Base-by-base conservation (phyloP, 1,140 invertebrate species). In the Globodera ellingtonae region DNA sequence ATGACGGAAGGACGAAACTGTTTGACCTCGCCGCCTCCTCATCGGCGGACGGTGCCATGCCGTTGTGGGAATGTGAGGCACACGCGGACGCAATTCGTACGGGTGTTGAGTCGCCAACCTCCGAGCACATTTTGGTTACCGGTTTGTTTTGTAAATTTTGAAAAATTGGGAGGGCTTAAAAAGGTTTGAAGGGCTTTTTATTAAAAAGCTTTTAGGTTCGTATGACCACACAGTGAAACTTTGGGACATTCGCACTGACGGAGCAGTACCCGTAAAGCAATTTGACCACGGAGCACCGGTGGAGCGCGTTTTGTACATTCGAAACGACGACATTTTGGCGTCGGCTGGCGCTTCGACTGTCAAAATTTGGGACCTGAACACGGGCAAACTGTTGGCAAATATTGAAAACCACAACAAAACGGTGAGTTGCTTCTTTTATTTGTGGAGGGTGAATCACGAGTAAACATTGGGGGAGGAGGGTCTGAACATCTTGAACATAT, bases 161-260 rank as follows among this genome's bases (percentile, higher is more conserved):
- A 6, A 71, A 78, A 8, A 24, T 73, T 73, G 6, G 7, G 62
- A 7, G 4, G n/a, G 6, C 15, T 21, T 78, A 6, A 71, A 71
- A 21, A 76, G 35, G 15, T 47, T 44, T 24, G 77, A 5, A 18
- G 65, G 24, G 24, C 24, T 3, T 66, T 84, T 35, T 4, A 47
- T 6, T 13, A 76, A 66, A 21, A 8, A 48, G 46, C 48, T 88
- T 86, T 79, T 84, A 89, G 97, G 96, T 65, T 93, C 94, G n/a
- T 98, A 98, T 90, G 97, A 98, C 90, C 93, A 95, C 89, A 93
- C 92, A 76, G 93, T 97, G 0, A 94, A 94, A 88, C 91, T 98
- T 90, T 98, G 94, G 91, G 97, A 99, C 90, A 92, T 92, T 10
- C 91, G 96, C 86, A 84, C 67, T 44, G 24, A 35, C 1, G 13